phyloP scores from a whole-genome alignment of 2,113 vertebrate species.

The Mixornis gularis region DNA sequence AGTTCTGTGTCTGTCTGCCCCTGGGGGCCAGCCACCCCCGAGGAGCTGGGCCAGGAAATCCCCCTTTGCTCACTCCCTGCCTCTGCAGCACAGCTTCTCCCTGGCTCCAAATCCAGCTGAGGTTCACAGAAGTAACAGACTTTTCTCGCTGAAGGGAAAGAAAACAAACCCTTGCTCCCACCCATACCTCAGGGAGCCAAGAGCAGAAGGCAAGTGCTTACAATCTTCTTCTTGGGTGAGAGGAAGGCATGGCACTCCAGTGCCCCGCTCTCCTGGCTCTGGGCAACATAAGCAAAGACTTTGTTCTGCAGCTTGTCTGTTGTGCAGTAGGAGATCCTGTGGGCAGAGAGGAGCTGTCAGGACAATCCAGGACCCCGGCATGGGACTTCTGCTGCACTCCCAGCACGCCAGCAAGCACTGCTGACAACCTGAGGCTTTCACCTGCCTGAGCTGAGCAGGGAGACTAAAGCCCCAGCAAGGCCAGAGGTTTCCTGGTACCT shows the following conservation, averaged over 20 bases:
- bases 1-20: background rate
- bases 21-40: background rate
- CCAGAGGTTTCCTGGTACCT: background rate
- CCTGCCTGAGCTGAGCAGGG: background rate
- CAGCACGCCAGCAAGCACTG: background rate
- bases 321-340: conserved; percentile 91
- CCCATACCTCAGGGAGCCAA: background rate
- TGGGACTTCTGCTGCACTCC: background rate
- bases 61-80: background rate
- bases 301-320: conserved; percentile 93
- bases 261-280: conserved; percentile 83
- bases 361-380: rapidly evolving
- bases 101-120: background rate
- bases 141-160: background rate
- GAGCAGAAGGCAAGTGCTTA: conserved; percentile 60
- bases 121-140: background rate
- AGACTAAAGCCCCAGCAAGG: background rate
- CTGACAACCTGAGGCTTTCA: background rate
- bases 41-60: background rate
- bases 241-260: conserved; percentile 90
- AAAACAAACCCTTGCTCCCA: background rate
- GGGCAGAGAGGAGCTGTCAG: background rate
- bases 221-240: conserved; percentile 90
- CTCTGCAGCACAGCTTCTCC: background rate
- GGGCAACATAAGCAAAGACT: conserved; percentile 88